phyloP scores from a whole-genome alignment of 2,888 invertebrate genomes.

The Hypolimnas misippus region DNA sequence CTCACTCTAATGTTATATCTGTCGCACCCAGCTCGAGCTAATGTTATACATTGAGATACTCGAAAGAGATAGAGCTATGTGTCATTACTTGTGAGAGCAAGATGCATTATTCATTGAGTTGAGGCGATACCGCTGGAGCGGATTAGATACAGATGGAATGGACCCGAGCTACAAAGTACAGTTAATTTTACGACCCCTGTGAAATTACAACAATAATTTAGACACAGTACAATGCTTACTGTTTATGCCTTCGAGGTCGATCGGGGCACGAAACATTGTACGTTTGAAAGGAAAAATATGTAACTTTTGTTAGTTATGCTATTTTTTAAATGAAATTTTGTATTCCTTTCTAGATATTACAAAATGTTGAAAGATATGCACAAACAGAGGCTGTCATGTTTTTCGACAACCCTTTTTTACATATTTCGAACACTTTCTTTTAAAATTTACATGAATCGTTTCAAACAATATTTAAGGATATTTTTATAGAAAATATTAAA shows the following conservation, averaged over 20 bases:
- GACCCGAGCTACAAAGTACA: not conserved
- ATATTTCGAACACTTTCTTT: no score
- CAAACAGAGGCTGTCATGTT: no score
- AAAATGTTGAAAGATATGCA: no score
- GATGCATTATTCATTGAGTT: not conserved
- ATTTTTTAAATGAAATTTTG: no score
- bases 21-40: not conserved
- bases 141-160: not conserved
- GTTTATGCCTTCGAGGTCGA: not conserved
- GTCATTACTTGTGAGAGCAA: not conserved
- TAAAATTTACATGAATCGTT: no score
- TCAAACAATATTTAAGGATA: no score
- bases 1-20: not conserved
- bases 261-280: not conserved
- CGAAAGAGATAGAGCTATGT: not conserved
- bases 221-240: not conserved
- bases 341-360: no score
- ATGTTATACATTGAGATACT: not conserved
- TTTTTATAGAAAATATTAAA: no score
- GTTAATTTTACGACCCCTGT: conserved; percentile 2
- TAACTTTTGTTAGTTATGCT: no score
- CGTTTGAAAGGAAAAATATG: no score
- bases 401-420: no score
- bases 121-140: not conserved
- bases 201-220: not conserved